Evolutionary conservation across 37 sponge, comb jelly and placozoan species (phyloP).

Genomic region (Spongilla lacustris): DNA sequence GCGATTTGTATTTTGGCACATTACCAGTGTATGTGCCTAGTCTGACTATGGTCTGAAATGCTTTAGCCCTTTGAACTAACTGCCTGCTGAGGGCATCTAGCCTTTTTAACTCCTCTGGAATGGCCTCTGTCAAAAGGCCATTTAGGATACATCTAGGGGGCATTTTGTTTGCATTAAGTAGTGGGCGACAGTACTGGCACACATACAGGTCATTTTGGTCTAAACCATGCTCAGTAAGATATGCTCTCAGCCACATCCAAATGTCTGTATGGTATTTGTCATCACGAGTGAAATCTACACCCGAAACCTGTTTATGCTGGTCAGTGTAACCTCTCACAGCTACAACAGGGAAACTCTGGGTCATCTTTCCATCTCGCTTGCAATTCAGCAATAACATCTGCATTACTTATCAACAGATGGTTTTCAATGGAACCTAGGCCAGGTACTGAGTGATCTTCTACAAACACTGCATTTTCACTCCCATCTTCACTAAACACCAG

Average conservation of each 20-base stretch:
- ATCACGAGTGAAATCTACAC: constrained; percentile 5
- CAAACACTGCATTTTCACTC: neutral
- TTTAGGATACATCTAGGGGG: constrained; percentile 67
- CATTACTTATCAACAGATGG: constrained; percentile 4
- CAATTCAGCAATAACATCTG: constrained; percentile 15
- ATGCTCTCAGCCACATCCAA: constrained; percentile 42
- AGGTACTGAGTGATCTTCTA: neutral
- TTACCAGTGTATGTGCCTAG: constrained; percentile 62
- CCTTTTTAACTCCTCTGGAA: constrained; percentile 44
- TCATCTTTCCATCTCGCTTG: constrained; percentile 23
- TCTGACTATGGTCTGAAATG: constrained; percentile 55
- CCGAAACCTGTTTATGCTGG: constrained; percentile 20
- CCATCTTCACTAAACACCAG: neutral
- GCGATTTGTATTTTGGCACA: constrained; percentile 52
- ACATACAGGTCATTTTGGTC: constrained; percentile 3
- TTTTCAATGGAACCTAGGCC: constrained; percentile 1
- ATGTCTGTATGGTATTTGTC: constrained; percentile 5
- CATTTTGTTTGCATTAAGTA: constrained; percentile 34
- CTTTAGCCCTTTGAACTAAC: constrained; percentile 63
- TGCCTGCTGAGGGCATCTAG: constrained; percentile 51
- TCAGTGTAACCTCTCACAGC: too few species aligned
- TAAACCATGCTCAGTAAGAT: constrained; percentile 7
- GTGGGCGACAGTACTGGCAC: constrained; percentile 58
- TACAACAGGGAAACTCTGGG: constrained; percentile 50
- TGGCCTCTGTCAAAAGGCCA: constrained; percentile 44